Evolutionary conservation across 2,113 vertebrate genomes (phyloP), one percentile per base, ranked within the genome.

Genomic region (Excalfactoria chinensis): DNA sequence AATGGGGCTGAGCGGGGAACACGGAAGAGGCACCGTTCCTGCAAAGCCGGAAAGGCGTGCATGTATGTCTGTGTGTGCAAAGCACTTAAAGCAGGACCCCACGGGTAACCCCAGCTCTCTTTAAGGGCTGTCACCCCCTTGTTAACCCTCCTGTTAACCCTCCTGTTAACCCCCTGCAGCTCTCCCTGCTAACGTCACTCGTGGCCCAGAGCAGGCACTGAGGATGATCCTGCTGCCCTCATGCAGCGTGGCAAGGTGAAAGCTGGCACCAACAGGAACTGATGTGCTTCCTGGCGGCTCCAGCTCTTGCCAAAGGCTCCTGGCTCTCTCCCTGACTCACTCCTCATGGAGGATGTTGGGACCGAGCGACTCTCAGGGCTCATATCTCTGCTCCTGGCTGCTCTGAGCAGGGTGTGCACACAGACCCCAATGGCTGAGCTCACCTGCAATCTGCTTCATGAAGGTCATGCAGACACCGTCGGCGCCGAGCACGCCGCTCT

Each of bases 381-480:
- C 21, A n/a, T 9, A 32, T 34, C 74, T 17, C 63, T 13, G 64
- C 30, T 37, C 53, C 63, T 12, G 48, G 10, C 34, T 34, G 59
- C 3, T 59, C 69, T 18, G 51, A 53, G 26, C 51, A 53, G 51
- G 48, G 48, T 21, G 3, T n/a, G n/a, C n/a, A n/a, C n/a, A n/a
- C n/a, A n/a, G n/a, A n/a, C n/a, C n/a, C n/a, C n/a, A n/a, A n/a
- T n/a, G n/a, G 25, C 41, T 7, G 25, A 16, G 84, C 97, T 95
- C 90, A 99, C 99, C 99, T 53, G 99, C 99, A 0, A 99, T 99
- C 97, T 99, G 99, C 84, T 99, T 99, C 98, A 99, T 99, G 93
- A 99, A 98, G 4, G 99, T 99, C 99, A 99, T 99, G 82, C 99
- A 98, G 44, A 99, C 98, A 0, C 99, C 99, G 0, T 99, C 99